Base-by-base conservation (phyloP, 1,140 invertebrate species). In the Camponotus pennsylvanicus region DNA sequence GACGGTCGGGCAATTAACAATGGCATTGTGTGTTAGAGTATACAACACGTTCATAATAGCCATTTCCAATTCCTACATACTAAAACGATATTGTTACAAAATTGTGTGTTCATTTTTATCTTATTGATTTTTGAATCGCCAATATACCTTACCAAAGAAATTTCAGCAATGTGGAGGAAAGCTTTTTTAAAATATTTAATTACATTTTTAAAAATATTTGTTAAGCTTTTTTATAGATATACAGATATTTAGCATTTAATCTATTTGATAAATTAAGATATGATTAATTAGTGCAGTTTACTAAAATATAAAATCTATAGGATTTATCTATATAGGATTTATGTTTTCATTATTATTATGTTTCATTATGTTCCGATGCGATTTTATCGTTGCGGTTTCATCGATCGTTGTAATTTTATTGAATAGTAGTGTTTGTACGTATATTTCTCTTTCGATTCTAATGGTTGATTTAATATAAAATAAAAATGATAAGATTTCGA, bases 1-100 rank as follows among this genome's bases (percentile, higher is more conserved):
- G 78, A 67, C 79, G 32, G 75, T 76, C 63, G 57, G 27, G 40
- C 67, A 89, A 89, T 90, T 89, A 90, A 84, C 85, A 87, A 90
- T 70, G 66, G 42, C 57, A 85, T 86, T 78, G 79, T 78, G 79
- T 85, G 49, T 34, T 61, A 37, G 64, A 70, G 52, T 40, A 71
- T 69, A 84, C 67, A 59, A 7, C 64, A 42, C 64, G 49, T 89
- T 61, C 55, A 70, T 85, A 82, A 89, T 89, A 59, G 57, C 37
- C 61, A 85, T 70, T 84, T 69, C 77, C 52, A 42, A 32, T 71
- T 69, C 34, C 59, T 32, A n/a, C 42, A 57, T 9, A 5, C n/a
- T n/a, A 9, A 61, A 18, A 15, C 32, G 15, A 45, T 27, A 8
- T 45, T n/a, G n/a, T 80, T 75, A 52, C 5, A 32, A 61, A 21